Evolutionary conservation across 2,113 vertebrate species (phyloP), one percentile per base, ranked within the genome.

Genomic region (Sorex fumeus): DNA sequence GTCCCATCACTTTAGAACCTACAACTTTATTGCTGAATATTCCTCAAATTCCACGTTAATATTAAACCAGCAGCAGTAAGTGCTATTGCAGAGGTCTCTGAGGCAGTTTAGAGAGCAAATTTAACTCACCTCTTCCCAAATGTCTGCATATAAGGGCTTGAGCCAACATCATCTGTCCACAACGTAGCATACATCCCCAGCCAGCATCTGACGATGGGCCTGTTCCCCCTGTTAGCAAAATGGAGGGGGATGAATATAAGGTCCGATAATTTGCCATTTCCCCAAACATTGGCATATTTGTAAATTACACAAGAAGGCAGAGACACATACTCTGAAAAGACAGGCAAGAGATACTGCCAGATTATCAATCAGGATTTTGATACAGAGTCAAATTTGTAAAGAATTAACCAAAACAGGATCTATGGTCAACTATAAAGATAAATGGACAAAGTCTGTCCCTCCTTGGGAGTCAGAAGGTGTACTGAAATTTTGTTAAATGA

Each of bases 121-220:
- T 64, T 25, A 92, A 97, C 98, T 97, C 81, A 99, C 99, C 99
- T 97, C 99, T 98, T 96, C 99, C 99, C 96, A 99, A 97, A 90
- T 99, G 99, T 93, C 98, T 98, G 95, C 98, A 99, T 96, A 99
- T 97, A 94, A 99, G 98, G 6, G 99, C 99, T 95, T 99, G 98
- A 6, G 98, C 99, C 8, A 99, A 97, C 98, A 99, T 99, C 99
- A 99, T 99, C 98, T 99, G 99, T 94, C 99, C 99, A 25, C 99
- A 99, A 43, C 99, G 99, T 90, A 99, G 97, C 99, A 99, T 99
- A 77, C 99, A 99, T 1, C 99, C 99, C 99, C 99, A 99, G 95
- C 99, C 99, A 0, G 99, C 97, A 66, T 99, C 99, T 0, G 99
- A 99, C 0, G 99, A 99, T 30, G 99, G 99, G 0, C 99, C 99